Percentiles rank a stretch among this genome's conserved stretches.
phyloP scores from a whole-genome alignment of 2,113 vertebrate species.

The Cyanocitta stelleri region DNA sequence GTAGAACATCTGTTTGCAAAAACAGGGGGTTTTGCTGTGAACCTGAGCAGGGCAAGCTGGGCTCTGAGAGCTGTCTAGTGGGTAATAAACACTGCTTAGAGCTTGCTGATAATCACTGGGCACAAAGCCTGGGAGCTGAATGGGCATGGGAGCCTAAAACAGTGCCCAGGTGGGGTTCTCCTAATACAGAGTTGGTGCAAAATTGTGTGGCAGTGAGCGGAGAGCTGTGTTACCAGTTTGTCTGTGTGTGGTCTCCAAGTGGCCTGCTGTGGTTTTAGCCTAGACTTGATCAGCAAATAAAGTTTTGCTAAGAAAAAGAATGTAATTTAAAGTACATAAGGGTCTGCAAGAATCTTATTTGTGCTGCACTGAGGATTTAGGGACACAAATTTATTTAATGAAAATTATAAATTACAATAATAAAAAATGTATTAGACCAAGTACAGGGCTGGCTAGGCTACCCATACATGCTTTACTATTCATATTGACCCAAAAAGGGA shows the following conservation, averaged over 20 bases:
- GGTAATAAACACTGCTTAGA: background rate
- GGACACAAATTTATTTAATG: constrained; percentile 57
- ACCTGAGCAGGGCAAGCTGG: background rate
- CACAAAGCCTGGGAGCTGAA: background rate
- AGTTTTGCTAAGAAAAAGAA: background rate
- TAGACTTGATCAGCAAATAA: background rate
- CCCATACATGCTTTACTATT: constrained; percentile 55
- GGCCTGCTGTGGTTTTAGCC: background rate
- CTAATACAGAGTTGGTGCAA: background rate
- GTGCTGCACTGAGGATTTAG: constrained; percentile 50
- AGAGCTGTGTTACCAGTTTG: background rate
- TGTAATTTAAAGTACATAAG: background rate
- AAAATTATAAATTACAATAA: constrained; percentile 22
- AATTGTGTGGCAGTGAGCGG: background rate
- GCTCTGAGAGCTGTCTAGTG: background rate
- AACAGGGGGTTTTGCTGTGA: background rate
- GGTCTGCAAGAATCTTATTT: constrained; percentile 39
- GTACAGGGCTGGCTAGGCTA: constrained; percentile 53
- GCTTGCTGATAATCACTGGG: background rate
- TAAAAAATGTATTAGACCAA: constrained; percentile 33
- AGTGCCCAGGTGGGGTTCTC: background rate
- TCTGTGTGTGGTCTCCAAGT: background rate
- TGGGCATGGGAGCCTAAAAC: background rate
- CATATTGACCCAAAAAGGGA: constrained; percentile 64
- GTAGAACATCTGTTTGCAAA: background rate